Base-by-base conservation (phyloP, 1,140 invertebrate genomes). In the Stenopsyche tienmushanensis region DNA sequence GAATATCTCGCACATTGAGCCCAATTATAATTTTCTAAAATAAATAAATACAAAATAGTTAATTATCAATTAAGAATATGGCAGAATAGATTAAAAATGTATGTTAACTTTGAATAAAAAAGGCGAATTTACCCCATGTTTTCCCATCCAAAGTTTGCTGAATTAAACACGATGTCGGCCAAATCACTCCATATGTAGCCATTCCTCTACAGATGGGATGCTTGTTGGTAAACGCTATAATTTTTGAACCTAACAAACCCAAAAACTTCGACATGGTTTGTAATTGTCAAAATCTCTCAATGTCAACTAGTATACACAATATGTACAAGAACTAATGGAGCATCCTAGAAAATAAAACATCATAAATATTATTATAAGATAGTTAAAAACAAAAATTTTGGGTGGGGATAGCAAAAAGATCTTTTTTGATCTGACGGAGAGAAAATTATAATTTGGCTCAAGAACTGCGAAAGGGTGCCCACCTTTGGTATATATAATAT, bases 1-100 rank as follows among this genome's bases (percentile, higher is more conserved):
- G 83, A 83, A 72, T 88, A 91, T 64, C 88, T 80, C 13, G 84
- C 54, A 2, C 82, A 83, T 71, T 86, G 81, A 8, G 73, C 75
- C 80, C 82, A 84, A 68, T 84, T 82, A 62, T 83, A 86, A 72
- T 68, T 77, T 53, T 71, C 77, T 78, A 21, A 29, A 60, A 49
- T 49, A 21, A 60, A 47, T 24, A 26, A 15, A 50, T 15, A 20
- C 1, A 20, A 50, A 25, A 21, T 3, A 50, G 23, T 18, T 15
- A 20, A 20, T 15, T 17, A 15, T 20, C 17, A n/a, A n/a, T n/a
- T n/a, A n/a, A n/a, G n/a, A n/a, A n/a, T n/a, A n/a, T n/a, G n/a
- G n/a, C n/a, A n/a, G n/a, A n/a, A n/a, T n/a, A n/a, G n/a, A n/a
- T 9, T 7, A 49, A 20, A 8, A 49, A 49, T 15, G 8, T 15